phyloP scores from a whole-genome alignment of 2,888 invertebrate species.

The Macrophya annulata region DNA sequence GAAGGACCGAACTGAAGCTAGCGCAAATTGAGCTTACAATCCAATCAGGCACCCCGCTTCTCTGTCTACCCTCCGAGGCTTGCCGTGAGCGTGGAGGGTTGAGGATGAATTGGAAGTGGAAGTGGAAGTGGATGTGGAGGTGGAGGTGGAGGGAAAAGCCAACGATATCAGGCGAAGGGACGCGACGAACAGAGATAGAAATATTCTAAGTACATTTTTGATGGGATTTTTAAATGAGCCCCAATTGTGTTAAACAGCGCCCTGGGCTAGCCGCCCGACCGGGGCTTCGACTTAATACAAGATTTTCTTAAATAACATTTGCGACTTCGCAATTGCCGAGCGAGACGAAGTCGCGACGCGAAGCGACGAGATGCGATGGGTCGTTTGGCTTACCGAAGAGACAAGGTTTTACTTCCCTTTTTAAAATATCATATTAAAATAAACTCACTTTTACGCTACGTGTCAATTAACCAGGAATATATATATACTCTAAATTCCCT shows the following conservation, averaged over 20 bases:
- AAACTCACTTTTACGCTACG: not conserved
- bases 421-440: conserved; percentile 26
- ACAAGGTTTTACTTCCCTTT: conserved; percentile 59
- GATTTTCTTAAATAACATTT: conserved; percentile 74
- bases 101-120: conserved; percentile 62
- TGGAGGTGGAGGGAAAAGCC: conserved; percentile 54
- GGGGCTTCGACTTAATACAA: conserved; percentile 69
- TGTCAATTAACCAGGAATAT: not conserved
- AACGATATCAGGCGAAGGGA: conserved; percentile 27
- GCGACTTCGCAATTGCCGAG: conserved; percentile 62
- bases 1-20: conserved; percentile 65
- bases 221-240: conserved; percentile 79
- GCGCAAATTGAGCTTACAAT: conserved; percentile 78
- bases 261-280: conserved; percentile 64
- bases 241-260: conserved; percentile 77
- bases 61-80: conserved; percentile 64
- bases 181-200: conserved; percentile 52
- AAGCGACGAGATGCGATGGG: not conserved
- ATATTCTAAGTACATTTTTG: conserved; percentile 69
- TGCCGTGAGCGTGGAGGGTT: conserved; percentile 62
- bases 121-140: conserved; percentile 60
- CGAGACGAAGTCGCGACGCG: not conserved
- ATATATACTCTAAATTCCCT: not conserved
- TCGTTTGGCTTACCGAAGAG: conserved; percentile 57
- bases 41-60: conserved; percentile 72